Conservation (phyloP, 2,888 invertebrate genomes). For the Gibbula magus region DNA sequence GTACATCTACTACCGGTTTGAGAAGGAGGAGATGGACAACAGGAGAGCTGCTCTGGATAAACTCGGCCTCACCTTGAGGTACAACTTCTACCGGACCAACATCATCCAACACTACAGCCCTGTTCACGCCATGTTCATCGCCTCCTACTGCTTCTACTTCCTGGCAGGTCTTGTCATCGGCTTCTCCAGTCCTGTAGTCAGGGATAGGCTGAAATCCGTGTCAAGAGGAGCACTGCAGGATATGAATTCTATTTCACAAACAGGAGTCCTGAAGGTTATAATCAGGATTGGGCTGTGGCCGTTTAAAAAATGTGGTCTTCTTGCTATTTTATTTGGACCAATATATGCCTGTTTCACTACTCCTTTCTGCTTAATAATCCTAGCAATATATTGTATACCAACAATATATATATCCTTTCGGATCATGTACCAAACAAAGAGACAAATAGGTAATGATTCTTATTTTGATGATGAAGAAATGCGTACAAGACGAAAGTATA, state of each 20-base stretch:
- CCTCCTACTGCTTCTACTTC: conserved; percentile 67
- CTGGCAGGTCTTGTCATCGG: conserved; percentile 61
- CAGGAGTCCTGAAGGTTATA: conserved; percentile 65
- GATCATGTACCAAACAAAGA: conserved; percentile 64
- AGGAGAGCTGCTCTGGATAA: conserved; percentile 47
- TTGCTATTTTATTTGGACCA: conserved; percentile 63
- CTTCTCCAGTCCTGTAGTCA: conserved; percentile 50
- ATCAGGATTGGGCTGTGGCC: conserved; percentile 68
- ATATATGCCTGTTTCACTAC: conserved; percentile 60
- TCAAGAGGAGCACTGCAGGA: conserved; percentile 65
- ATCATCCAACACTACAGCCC: conserved; percentile 69
- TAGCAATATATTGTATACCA: conserved; percentile 67
- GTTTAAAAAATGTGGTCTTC: conserved; percentile 67
- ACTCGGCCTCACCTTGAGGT: conserved; percentile 49
- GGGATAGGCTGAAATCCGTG: conserved; percentile 63
- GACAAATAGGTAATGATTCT: conserved; percentile 47
- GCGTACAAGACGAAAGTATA: conserved; percentile 40
- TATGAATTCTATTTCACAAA: conserved; percentile 66
- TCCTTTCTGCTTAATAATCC: conserved; percentile 60
- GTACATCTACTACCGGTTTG: conserved; percentile 68
- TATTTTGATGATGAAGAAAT: conserved; percentile 45
- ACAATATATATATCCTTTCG: conserved; percentile 67
- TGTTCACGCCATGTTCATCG: conserved; percentile 66
- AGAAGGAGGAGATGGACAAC: conserved; percentile 61
- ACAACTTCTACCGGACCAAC: conserved; percentile 64